Conservation (phyloP, 2,113 vertebrate species). For the Trichechus manatus region DNA sequence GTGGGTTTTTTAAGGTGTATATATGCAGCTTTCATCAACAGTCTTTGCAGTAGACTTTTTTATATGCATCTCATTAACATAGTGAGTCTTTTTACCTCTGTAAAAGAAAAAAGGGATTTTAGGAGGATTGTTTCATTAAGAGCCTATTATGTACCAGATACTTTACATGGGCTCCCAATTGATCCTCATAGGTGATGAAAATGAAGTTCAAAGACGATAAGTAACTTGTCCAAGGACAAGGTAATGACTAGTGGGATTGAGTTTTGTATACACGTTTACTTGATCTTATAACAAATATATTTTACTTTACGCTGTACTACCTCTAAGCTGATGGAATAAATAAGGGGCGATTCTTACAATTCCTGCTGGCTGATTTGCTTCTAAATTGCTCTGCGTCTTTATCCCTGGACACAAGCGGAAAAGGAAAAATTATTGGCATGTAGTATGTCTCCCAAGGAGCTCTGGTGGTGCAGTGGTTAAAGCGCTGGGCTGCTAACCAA, state of each 20-base stretch:
- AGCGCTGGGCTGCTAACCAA: too few relatives aligned
- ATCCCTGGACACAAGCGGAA: not conserved
- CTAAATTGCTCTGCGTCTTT: slow-evolving; percentile 17
- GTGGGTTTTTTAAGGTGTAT: too few relatives aligned
- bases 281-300: not conserved
- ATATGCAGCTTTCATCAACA: not conserved
- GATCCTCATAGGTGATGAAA: not conserved
- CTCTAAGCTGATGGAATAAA: not conserved
- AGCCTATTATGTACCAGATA: not conserved
- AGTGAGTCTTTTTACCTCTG: not conserved
- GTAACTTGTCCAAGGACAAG: not conserved
- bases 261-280: not conserved
- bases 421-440: not conserved
- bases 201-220: not conserved
- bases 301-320: not conserved
- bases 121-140: not conserved
- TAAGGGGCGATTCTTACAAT: not conserved
- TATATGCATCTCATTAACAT: not conserved
- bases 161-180: not conserved
- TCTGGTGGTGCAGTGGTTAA: too few relatives aligned
- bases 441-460: not conserved
- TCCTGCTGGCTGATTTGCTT: not conserved
- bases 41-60: not conserved
- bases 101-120: not conserved
- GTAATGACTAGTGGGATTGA: not conserved